Base-by-base conservation (phyloP, 1,140 invertebrate genomes). In the Melipona quadrifasciata region DNA sequence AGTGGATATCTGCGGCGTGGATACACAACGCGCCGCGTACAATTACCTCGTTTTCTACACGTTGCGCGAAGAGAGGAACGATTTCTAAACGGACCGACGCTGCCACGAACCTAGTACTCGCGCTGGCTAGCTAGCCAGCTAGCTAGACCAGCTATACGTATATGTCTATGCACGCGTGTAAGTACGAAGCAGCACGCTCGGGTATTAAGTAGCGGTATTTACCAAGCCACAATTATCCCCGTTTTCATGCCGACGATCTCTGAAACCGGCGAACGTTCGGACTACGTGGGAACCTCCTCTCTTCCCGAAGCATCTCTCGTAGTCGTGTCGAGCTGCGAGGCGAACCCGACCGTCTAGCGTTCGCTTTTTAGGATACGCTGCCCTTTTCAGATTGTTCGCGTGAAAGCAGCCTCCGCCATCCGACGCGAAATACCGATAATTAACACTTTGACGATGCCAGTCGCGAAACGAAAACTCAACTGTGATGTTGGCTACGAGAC, bases 121-220 rank as follows among this genome's bases (percentile, higher is more conserved):
- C 55, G 24, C 27, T 68, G 61, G 34, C 39, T 47, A 47, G 39
- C 39, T 47, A 47, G 34, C 34, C 3, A 47, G 39, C 39, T 84
- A 71, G 89, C 84, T 79, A 86, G 85, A 31, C 31, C 31, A 31
- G 2, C 51, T 19, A 27, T 80, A 67, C 72, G 70, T 47, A 47
- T 8, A 47, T 47, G 19, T 80, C 67, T 80, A 67, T 81, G 70
- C 34, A 86, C 80, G 72, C 67, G 82, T 80, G 68, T 89, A 83
- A 79, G 64, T 57, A 57, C 55, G 55, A 16, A 82, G 79, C 72
- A 75, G 72, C 65, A 75, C 72, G 86, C 80, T 67, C 39, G 90
- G 84, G 87, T 92, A 92, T 91, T 92, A 90, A 92, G 85, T 89
- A 89, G 91, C 86, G 86, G 87, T 88, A 88, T 90, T 92, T 92